Evolutionary conservation across 2,113 vertebrate species (phyloP), one percentile per base, ranked within the genome.

Genomic region (Oenanthe melanoleuca): DNA sequence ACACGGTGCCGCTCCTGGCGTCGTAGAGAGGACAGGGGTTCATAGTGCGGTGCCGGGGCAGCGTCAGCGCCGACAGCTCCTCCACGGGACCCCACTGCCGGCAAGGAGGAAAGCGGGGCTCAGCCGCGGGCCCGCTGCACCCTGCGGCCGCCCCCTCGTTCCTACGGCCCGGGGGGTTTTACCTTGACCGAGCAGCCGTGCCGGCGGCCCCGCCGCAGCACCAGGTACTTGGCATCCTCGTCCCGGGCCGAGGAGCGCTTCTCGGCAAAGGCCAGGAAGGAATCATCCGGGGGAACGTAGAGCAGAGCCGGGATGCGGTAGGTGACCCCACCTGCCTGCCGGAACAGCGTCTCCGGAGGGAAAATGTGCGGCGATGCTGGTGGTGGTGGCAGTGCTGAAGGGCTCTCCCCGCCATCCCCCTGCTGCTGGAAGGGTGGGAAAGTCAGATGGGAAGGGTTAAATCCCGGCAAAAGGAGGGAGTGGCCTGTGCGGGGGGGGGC

Each of bases 301-400:
- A 99, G 96, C 67, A 99, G 95, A 16, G 99, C 98, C 19, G 99
- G 99, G 75, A 99, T 99, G 67, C 99, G 98, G 97, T 99, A 99
- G 24, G 98, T 99, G 71, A 97, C 49, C 14, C 98, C 98, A 4
- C 13, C 37, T 49, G 97, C 97, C 88, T 97, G 98, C 61, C 83
- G 96, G 93, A 99, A 99, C 83, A 99, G 96, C 25, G 97, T 82
- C 72, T 86, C 92, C 67, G 11, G 64, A 25, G 29, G 63, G 52
- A 92, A 89, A 57, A 65, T 4, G 0, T 14, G 26, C 0, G 24
- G 60, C 18, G 70, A 63, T 29, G 65, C 85, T 10, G 79, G 64
- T 37, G 83, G 65, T 10, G 33, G 1, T 0, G 21, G 24, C 8
- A 8, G 25, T 0, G 8, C 14, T 0, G 9, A 11, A 20, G 75